phyloP scores from a whole-genome alignment of 2,113 vertebrate species.

The Nycticryphes semicollaris region DNA sequence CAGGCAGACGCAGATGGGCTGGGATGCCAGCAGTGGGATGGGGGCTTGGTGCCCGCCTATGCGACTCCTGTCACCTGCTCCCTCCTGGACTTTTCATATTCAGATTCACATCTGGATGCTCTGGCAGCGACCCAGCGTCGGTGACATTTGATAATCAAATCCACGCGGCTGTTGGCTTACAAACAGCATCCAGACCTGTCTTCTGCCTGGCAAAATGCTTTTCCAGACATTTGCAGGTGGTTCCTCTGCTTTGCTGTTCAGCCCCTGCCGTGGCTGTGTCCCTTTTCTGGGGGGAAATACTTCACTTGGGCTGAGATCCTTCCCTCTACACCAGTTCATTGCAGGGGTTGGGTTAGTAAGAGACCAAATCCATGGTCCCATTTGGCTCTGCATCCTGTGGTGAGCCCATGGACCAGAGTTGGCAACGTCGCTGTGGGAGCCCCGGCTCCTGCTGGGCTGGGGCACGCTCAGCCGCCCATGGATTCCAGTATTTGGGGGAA shows the following conservation, averaged over 20 bases:
- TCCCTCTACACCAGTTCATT: rapidly evolving
- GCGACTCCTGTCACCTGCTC: conserved; percentile 22
- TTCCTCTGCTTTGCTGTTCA: not conserved
- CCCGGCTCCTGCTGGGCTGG: not conserved
- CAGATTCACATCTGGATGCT: conserved; percentile 61
- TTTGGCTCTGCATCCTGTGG: rapidly evolving
- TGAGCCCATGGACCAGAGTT: not conserved
- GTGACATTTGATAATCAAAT: not conserved
- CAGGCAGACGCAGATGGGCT: not conserved
- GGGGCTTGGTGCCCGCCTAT: not conserved
- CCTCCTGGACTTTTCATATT: conserved; percentile 52
- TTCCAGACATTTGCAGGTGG: rapidly evolving
- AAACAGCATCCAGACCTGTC: not conserved
- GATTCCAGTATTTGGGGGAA: not conserved
- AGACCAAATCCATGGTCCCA: not conserved
- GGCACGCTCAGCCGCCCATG: not conserved
- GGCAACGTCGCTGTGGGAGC: not conserved
- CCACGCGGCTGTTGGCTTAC: not conserved
- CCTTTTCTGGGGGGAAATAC: not conserved
- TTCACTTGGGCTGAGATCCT: rapidly evolving
- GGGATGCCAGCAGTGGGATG: not conserved
- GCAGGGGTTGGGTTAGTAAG: not conserved
- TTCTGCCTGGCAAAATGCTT: not conserved
- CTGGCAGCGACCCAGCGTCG: conserved; percentile 23
- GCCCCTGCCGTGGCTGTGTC: rapidly evolving